Evolutionary conservation across 2,888 invertebrate species (phyloP), one percentile per base, ranked within the genome.

Genomic region (Drosophila kuntzei): DNA sequence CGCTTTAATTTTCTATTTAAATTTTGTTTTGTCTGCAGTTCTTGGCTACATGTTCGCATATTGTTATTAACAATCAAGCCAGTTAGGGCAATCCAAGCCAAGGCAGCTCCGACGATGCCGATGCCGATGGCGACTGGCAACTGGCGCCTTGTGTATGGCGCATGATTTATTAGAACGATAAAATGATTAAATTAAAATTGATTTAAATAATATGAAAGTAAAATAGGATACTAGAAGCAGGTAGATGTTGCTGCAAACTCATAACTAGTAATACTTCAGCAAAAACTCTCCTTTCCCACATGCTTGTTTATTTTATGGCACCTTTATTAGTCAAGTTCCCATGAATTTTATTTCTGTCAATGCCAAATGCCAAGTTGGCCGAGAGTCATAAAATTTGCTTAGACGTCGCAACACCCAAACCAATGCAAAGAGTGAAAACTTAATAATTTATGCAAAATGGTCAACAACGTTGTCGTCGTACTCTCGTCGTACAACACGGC

Each of bases 141-240:
- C 51, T 69, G 70, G 22, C 53, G 51, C 43, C 64, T 61, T 47
- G 62, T 47, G 69, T 54, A 59, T 55, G 72, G 68, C 67, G 59
- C 51, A 85, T 87, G 89, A 87, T 89, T 87, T 87, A 87, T 89
- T 80, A 80, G 70, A 76, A 60, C 73, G 80, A 85, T 82, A 87
- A 89, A 89, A 80, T 80, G 89, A 83, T 87, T 89, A 87, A 89
- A 89, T 89, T 89, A 74, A 85, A 87, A 87, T 86, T 87, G 86
- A 87, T 89, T 87, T 85, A 89, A 85, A 78, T 72, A 73, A 74
- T 73, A 71, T 69, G 68, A n/a, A 65, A 70, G 37, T 37, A 18
- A 16, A 54, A 20, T 51, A 46, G 16, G 4, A 18, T 3, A 16
- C 9, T 29, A 59, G 34, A 25, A 49, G 32, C 58, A 60, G 47